Evolutionary conservation across 92 coral and sea anemone genomes (phyloP).

Genomic region (Porites lobata): DNA sequence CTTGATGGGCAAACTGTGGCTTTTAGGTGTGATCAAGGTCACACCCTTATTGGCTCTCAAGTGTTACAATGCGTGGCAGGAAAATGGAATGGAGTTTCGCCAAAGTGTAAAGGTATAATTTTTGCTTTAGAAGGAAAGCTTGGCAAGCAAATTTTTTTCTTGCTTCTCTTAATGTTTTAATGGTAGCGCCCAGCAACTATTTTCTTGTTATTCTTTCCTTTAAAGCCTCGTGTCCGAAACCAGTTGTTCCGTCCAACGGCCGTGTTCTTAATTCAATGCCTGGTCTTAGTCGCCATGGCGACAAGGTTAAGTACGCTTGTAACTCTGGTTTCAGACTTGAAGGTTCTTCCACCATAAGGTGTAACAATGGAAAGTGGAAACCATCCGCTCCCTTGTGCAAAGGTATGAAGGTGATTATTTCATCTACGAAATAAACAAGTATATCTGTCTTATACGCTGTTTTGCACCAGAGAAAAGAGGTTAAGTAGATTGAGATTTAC

Average conservation of each 20-base stretch:
- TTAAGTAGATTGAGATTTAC: background rate
- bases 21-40: slow-evolving; percentile 57
- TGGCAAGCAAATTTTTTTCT: no score
- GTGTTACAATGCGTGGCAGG: slow-evolving; percentile 68
- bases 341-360: slow-evolving; percentile 15
- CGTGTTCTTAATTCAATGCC: background rate
- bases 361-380: slow-evolving; percentile 57
- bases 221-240: slow-evolving; percentile 18
- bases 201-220: background rate
- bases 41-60: slow-evolving; percentile 48
- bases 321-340: slow-evolving; percentile 20
- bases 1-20: slow-evolving; percentile 65
- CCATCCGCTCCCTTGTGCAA: slow-evolving; percentile 54
- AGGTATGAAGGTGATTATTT: slow-evolving; percentile 13
- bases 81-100: slow-evolving; percentile 65
- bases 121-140: background rate
- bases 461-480: no score
- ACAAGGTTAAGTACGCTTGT: slow-evolving; percentile 27
- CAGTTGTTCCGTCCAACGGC: slow-evolving; percentile 21
- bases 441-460: no score
- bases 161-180: no score
- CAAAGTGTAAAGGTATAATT: slow-evolving; percentile 55
- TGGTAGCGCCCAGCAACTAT: no score
- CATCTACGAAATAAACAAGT: no score
- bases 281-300: slow-evolving; percentile 14